Base-by-base conservation (phyloP, 1,140 invertebrate genomes). In the Ceratosolen solmsi region DNA sequence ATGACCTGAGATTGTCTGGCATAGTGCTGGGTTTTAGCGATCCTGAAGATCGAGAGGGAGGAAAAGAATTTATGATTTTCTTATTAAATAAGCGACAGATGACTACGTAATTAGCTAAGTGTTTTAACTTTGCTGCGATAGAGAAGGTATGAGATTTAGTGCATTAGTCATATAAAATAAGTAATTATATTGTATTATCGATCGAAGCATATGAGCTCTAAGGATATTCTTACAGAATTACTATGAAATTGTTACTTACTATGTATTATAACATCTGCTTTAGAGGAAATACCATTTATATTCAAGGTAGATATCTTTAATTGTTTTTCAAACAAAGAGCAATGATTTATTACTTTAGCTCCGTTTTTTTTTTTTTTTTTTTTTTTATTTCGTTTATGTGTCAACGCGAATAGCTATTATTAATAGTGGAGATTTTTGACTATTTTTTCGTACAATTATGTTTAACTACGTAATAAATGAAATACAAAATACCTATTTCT, bases 11-110 rank as follows among this genome's bases (percentile, higher is more conserved):
- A 49, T 38, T 49, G 27, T 27, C 5, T 33, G 70, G 17, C 70
- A n/a, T n/a, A 11, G 38, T 9, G 27, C 17, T n/a, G 27, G 25
- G 13, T 25, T 25, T 25, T 30, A n/a, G 2, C 20, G 2, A 17
- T 11, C 9, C n/a, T 4, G 27, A 13, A 63, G 33, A 51, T 51
- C 17, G 7, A 30, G 58, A 60, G 17, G 1, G 41, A 27, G 41
- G 27, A 71, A 71, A 71, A 51, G 41, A 51, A 72, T 72, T 36
- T 33, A 63, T 36, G 60, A 63, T 33, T 17, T 63, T 36, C 27
- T 60, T 60, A n/a, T n/a, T n/a, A n/a, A n/a, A n/a, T n/a, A n/a
- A n/a, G n/a, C n/a, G n/a, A n/a, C n/a, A n/a, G n/a, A n/a, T n/a
- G n/a, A n/a, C n/a, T n/a, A n/a, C n/a, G n/a, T n/a, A n/a, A n/a